These are phyloP conservation scores for Leucophora obtusa DNA, from an alignment of 2,888 invertebrate genomes.

Conservation along the genomic window DNA sequence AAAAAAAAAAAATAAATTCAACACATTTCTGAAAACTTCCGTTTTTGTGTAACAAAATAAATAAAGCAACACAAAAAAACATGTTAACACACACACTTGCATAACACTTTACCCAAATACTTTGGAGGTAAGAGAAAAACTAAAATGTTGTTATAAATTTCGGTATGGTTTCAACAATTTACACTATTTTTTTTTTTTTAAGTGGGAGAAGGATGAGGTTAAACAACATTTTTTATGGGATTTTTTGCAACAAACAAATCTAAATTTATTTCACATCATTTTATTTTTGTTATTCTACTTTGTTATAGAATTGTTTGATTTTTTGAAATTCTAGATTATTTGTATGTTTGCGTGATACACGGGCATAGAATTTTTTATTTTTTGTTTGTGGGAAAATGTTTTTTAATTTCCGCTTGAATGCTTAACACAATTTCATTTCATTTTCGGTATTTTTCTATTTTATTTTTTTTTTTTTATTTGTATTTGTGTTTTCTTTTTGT, in stretches of 20 bases:
- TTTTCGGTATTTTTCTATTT: neutral
- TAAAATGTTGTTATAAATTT: conserved; percentile 21
- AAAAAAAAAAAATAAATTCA: neutral
- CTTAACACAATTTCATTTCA: conserved; percentile 26
- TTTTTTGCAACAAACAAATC: conserved; percentile 26
- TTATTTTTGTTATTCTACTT: conserved; percentile 7
- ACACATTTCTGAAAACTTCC: conserved; percentile 16
- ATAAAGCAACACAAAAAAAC: neutral
- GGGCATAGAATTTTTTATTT: neutral
- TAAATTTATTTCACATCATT: conserved; percentile 23
- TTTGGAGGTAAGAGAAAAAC: neutral
- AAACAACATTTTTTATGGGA: neutral
- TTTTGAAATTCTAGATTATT: conserved; percentile 4
- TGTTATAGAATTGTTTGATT: conserved; percentile 24
- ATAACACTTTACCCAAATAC: conserved; percentile 12
- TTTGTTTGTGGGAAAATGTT: conserved; percentile 23
- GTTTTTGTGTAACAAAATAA: neutral
- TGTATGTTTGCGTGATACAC: neutral
- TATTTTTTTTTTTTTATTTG: neutral
- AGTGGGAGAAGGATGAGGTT: neutral
- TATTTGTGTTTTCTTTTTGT: neutral
- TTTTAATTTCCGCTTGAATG: conserved; percentile 54
- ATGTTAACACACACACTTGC: neutral
- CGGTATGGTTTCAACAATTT: conserved; percentile 25
- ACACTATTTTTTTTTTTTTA: conserved; percentile 15